These are phyloP conservation scores for Brachystomella parvula DNA, from an alignment of 1,140 invertebrate species.

Conservation along the genomic window DNA sequence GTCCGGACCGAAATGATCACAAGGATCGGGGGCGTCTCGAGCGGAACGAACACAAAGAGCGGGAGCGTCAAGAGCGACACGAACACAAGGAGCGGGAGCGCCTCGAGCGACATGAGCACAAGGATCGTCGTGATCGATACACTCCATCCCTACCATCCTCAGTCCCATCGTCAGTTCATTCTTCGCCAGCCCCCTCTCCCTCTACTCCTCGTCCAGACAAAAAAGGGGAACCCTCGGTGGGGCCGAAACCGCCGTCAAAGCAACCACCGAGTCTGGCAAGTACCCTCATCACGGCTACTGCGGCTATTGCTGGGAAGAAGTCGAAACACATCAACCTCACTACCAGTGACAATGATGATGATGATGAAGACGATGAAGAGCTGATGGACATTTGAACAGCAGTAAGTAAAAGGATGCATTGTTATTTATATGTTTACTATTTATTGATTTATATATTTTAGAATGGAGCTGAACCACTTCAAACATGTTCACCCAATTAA, in stretches of 20 bases:
- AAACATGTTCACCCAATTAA: too few relatives aligned
- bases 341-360: not conserved
- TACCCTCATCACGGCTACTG: not conserved
- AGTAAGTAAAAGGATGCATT: too few relatives aligned
- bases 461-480: too few relatives aligned
- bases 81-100: not conserved
- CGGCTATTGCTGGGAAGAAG: not conserved
- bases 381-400: slow-evolving; percentile 5
- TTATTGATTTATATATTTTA: too few relatives aligned
- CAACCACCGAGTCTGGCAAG: not conserved
- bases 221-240: not conserved
- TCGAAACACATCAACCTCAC: not conserved
- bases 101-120: not conserved
- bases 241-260: not conserved
- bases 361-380: slow-evolving; percentile 7
- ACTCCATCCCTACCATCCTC: too few relatives aligned
- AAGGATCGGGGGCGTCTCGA: too few relatives aligned
- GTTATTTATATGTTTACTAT: too few relatives aligned
- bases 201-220: not conserved
- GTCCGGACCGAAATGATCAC: too few relatives aligned
- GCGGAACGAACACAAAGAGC: too few relatives aligned
- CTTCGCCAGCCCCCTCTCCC: not conserved
- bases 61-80: not conserved
- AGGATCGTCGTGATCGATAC: too few relatives aligned
- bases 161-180: not conserved